Evolutionary conservation across 2,888 invertebrate species (phyloP).

Genomic region (Notodonta ziczac): DNA sequence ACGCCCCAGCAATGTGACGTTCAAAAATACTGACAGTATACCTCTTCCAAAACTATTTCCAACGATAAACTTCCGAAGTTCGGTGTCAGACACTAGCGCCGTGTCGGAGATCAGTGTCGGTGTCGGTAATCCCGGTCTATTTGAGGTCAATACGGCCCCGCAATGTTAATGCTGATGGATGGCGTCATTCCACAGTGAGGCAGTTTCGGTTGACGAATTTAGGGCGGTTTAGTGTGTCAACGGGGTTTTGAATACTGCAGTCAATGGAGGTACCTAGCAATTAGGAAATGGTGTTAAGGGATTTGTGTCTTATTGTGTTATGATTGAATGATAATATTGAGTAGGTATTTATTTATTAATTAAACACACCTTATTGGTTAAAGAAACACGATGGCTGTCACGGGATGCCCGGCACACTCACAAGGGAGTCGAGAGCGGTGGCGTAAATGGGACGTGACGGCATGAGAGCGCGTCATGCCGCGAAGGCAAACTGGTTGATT

Average conservation of each 20-base stretch:
- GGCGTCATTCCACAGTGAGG: constrained; percentile 5
- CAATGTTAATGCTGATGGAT: constrained; percentile 45
- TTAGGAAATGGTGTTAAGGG: not conserved
- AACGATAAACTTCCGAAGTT: not conserved
- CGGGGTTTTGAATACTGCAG: not conserved
- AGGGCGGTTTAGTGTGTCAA: not conserved
- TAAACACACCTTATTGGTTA: too few species aligned
- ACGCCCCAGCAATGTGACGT: too few species aligned
- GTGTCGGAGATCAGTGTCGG: constrained; percentile 36
- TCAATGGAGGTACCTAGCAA: not conserved
- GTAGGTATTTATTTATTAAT: too few species aligned
- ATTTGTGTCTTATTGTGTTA: too few species aligned
- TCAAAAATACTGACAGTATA: not conserved
- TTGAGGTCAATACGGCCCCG: constrained; percentile 13
- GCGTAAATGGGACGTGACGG: too few species aligned
- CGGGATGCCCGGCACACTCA: too few species aligned
- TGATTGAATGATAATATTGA: too few species aligned
- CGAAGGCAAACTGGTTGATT: too few species aligned
- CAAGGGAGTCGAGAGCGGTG: too few species aligned
- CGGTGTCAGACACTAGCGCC: constrained; percentile 3
- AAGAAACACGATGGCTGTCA: too few species aligned
- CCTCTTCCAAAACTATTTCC: not conserved
- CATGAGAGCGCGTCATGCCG: too few species aligned
- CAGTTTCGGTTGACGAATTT: constrained; percentile 8
- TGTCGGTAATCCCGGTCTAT: constrained; percentile 37